These are phyloP conservation scores for Artemia franciscana DNA, from an alignment of 1,140 invertebrate species.

Conservation along the genomic window DNA sequence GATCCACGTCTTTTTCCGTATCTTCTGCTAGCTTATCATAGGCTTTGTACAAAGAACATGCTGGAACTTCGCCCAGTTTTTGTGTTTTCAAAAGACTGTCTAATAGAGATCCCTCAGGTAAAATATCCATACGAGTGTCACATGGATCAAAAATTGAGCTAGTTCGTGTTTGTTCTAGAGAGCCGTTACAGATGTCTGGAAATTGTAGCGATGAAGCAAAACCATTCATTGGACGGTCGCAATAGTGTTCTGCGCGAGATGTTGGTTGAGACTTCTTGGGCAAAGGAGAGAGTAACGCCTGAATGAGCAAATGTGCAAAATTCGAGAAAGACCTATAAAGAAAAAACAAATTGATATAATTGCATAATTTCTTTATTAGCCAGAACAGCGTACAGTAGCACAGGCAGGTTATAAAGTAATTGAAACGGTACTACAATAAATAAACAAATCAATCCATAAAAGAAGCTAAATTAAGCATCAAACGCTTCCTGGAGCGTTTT, in stretches of 20 bases:
- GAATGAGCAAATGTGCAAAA: constrained; percentile 19
- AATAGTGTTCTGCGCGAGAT: no score
- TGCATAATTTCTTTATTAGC: no score
- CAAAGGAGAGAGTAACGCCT: constrained; percentile 17
- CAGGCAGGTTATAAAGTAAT: no score
- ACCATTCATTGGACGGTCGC: not conserved
- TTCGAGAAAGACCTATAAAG: constrained; percentile 14
- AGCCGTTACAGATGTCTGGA: not conserved
- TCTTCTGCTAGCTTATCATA: constrained; percentile 10
- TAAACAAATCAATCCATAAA: no score
- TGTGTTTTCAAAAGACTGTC: constrained; percentile 18
- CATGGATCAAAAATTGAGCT: not conserved
- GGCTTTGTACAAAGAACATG: constrained; percentile 17
- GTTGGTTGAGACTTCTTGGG: not conserved
- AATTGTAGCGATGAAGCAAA: no score
- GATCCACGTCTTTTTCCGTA: not conserved
- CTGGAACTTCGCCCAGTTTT: constrained; percentile 14
- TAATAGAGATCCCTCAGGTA: constrained; percentile 18
- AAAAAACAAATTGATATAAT: constrained; percentile 4
- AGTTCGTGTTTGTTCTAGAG: no score
- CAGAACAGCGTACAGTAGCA: no score
- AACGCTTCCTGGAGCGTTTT: no score
- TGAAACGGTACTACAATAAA: no score
- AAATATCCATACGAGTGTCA: constrained; percentile 5
- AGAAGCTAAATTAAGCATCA: no score